phyloP scores from a whole-genome alignment of 1,140 invertebrate species.

The Ptiloglossa arizonensis region DNA sequence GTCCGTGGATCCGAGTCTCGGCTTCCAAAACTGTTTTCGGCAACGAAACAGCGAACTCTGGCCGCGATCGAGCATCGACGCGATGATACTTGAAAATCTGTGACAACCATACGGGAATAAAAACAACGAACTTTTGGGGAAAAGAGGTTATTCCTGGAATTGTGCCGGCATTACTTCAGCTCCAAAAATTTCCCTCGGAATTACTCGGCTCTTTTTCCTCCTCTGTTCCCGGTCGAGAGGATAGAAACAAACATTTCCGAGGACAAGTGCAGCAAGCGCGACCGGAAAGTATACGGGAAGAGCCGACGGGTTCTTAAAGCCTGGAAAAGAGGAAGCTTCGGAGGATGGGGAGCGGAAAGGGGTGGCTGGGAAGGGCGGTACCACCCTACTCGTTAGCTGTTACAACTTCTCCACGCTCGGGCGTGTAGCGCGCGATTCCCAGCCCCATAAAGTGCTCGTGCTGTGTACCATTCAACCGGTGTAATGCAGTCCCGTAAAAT shows the following conservation, averaged over 20 bases:
- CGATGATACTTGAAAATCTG: neutral
- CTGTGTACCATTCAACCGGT: constrained; percentile 9
- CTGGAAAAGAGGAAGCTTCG: constrained; percentile 5
- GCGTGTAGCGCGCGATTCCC: constrained; percentile 4
- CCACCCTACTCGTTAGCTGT: constrained; percentile 35
- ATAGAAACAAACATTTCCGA: constrained; percentile 35
- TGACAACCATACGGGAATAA: neutral
- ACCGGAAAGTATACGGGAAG: neutral
- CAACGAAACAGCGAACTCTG: neutral
- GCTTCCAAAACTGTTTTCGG: neutral
- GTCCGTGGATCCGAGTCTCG: no score
- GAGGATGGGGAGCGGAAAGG: neutral
- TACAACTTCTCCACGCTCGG: constrained; percentile 16
- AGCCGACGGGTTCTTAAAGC: constrained; percentile 22
- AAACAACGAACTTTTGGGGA: neutral
- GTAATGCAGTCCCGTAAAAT: neutral
- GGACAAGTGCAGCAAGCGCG: neutral
- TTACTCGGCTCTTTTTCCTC: constrained; percentile 18
- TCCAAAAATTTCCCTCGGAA: constrained; percentile 39
- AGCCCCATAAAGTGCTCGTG: constrained; percentile 4
- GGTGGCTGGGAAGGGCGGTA: no score
- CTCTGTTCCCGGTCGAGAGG: neutral
- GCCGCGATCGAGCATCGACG: neutral
- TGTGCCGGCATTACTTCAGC: constrained; percentile 28
- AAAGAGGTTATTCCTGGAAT: constrained; percentile 2